Evolutionary conservation across 2,888 invertebrate species (phyloP).

Genomic region (Octonoba sinensis): DNA sequence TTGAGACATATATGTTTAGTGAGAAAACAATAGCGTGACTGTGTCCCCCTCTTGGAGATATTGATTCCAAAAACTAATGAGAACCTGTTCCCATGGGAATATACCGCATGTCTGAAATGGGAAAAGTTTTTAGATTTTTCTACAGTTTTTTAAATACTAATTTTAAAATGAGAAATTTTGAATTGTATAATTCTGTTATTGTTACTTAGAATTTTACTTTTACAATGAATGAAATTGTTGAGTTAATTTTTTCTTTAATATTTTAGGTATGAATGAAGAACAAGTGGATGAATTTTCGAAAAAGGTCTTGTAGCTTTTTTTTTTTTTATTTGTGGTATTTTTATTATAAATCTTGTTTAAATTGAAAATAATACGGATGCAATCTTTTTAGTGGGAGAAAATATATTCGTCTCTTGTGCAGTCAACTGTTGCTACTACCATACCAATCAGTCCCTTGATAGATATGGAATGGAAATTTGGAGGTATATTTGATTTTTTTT

Average conservation of each 20-base stretch:
- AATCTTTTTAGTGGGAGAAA: slow-evolving; percentile 54
- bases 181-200: background rate
- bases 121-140: no score
- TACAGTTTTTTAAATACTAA: no score
- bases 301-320: slow-evolving; percentile 23
- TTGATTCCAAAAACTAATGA: no score
- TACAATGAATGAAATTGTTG: background rate
- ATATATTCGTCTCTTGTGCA: slow-evolving; percentile 40
- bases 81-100: no score
- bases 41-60: no score
- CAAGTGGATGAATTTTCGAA: slow-evolving; percentile 44
- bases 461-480: slow-evolving; percentile 66
- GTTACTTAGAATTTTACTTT: background rate
- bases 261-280: slow-evolving; percentile 42
- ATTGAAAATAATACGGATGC: background rate
- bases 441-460: slow-evolving; percentile 59
- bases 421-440: slow-evolving; percentile 26
- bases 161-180: background rate
- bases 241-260: background rate
- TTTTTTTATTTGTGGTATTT: background rate
- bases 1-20: no score
- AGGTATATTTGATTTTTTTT: slow-evolving; percentile 30
- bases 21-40: no score
- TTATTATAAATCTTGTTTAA: background rate
- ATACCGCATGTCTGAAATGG: no score